Base-by-base conservation (phyloP, 2,888 invertebrate genomes). In the Pardosa pseudoannulata region DNA sequence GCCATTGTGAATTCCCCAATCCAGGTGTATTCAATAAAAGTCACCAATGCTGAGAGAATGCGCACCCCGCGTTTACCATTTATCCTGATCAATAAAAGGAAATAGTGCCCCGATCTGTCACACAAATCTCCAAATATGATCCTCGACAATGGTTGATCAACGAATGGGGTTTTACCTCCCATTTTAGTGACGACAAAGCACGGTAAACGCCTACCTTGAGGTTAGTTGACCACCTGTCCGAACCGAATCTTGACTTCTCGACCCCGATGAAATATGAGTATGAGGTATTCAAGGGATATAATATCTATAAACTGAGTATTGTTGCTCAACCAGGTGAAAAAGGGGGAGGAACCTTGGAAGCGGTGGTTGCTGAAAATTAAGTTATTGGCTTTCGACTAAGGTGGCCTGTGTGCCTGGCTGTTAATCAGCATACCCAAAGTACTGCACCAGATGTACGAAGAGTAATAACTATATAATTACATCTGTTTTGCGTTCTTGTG, bases 171-270 rank as follows among this genome's bases (percentile, higher is more conserved):
- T 46, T 46, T 2, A 16, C 46, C 46, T 2, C n/a, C n/a, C n/a
- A n/a, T n/a, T 13, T 46, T 46, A 2, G 7, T 16, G 46, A 9
- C 19, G 13, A 76, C 82, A 83, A 83, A 64, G 50, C 71, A 36
- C 1, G 23, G 82, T 50, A 76, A 76, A 83, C 82, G 82, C 82
- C 82, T 65, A 70, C 82, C 64, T 50, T 83, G 82, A 71, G 76
- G 82, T 83, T 83, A 83, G 82, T 83, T 83, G 82, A 83, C 82
- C 82, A 83, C 76, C 82, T 83, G 82, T 71, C 32, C 72, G 16
- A 31, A n/a, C 16, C 31, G 39, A 13, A 70, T 75, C 76, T 78
- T 83, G 76, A 78, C 76, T 78, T 83, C 65, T 83, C 46, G n/a
- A 46, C 46, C 46, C 16, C 16, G 46, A 2, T 46, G 46, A 46